Base-by-base conservation (phyloP, 2,113 vertebrate species). In the Catharus minimus region DNA sequence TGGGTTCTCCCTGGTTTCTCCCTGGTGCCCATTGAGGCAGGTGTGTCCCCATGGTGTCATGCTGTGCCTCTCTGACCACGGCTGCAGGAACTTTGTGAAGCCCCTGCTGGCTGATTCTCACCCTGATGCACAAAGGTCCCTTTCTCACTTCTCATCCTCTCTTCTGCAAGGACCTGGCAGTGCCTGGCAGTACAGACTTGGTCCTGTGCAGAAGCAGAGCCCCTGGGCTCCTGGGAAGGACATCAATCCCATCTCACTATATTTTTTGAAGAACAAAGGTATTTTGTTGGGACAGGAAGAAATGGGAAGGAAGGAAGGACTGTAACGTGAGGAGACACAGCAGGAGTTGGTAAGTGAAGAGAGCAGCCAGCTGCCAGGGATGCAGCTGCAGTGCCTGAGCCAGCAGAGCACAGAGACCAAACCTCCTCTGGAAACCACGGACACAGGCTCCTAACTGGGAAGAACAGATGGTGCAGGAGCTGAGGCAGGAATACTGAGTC, bases 241-340 rank as follows among this genome's bases (percentile, higher is more conserved):
- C 4, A 3, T 9, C 49, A 46, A 3, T 21, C 76, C 41, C 2
- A 0, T 23, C 15, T 49, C 9, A 14, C 0, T 9, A 0, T 5
- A 7, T 12, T 27, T 62, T 55, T 41, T 6, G 11, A 43, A 56
- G 78, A 61, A 90, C 1, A 5, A 43, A 77, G n/a, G 15, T 26
- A 8, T 77, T 92, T 47, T 28, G 7, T 41, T 1, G 3, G 32
- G 49, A 65, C 15, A 36, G 55, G 72, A 84, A 46, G 58, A 73
- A 88, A 68, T 5, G 47, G 23, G 55, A 80, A 76, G 44, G 55
- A 80, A 76, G 44, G 62, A 65, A 73, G 80, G 39, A 33, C 12
- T 20, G 46, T 30, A 32, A 33, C 0, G 5, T 26, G 55, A 86
- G 72, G 47, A 50, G 62, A 36, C 23, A 7, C 10, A 58, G 77